Evolutionary conservation across 2,113 vertebrate genomes (phyloP).

Genomic region (Pionites leucogaster): DNA sequence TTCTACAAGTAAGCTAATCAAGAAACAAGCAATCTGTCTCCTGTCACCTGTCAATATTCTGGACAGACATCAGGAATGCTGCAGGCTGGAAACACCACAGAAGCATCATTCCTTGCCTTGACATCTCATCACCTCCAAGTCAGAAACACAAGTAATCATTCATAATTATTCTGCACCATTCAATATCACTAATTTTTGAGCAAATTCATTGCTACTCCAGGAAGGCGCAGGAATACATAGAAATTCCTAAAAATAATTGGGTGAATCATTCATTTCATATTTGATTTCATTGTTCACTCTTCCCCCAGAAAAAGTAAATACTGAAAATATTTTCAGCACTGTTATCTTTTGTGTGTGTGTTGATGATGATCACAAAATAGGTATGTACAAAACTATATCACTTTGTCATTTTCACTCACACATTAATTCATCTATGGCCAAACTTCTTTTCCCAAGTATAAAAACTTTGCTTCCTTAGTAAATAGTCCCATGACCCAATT

Average conservation of each 20-base stretch:
- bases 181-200: background rate
- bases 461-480: background rate
- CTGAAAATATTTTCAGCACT: background rate
- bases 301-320: background rate
- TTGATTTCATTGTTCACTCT: background rate
- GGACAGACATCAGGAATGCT: background rate
- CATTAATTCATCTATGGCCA: background rate
- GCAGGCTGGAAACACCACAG: background rate
- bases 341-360: background rate
- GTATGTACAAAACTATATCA: background rate
- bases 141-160: background rate
- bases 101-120: background rate
- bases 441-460: background rate
- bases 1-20: slow-evolving; percentile 46
- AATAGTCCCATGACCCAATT: background rate
- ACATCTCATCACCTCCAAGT: background rate
- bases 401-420: background rate
- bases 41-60: slow-evolving; percentile 8
- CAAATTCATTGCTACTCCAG: background rate
- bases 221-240: background rate
- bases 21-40: slow-evolving; percentile 14
- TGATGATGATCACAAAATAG: background rate
- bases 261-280: background rate
- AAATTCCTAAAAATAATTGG: background rate
- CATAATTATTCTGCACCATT: background rate